Evolutionary conservation across 1,140 invertebrate species (phyloP).

Genomic region (Drosophila bocqueti): DNA sequence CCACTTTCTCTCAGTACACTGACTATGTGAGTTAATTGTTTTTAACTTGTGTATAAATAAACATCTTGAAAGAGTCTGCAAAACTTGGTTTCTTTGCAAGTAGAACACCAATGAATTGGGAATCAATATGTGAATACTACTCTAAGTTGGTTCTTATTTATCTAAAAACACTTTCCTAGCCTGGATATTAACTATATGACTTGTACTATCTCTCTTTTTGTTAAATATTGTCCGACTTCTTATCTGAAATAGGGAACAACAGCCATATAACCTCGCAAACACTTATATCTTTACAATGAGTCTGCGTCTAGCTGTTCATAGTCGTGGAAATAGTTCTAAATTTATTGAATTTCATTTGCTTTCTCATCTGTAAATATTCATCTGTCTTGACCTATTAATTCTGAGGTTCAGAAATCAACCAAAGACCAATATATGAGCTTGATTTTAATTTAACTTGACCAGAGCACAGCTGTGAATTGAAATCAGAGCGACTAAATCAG

Average conservation of each 20-base stretch:
- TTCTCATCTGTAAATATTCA: neutral
- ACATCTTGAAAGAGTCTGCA: conserved; percentile 5
- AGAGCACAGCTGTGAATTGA: conserved; percentile 30
- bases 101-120: conserved; percentile 1
- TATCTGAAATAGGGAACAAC: conserved; percentile 1
- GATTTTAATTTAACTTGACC: conserved; percentile 5
- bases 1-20: conserved; percentile 40
- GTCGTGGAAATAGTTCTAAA: neutral
- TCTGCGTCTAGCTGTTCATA: neutral
- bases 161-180: neutral
- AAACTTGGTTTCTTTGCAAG: neutral
- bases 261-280: neutral
- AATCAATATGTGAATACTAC: conserved; percentile 1
- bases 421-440: neutral
- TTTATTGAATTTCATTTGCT: neutral
- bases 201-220: neutral
- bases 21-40: conserved; percentile 40
- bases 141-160: no score
- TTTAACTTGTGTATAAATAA: conserved; percentile 18
- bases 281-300: conserved; percentile 1
- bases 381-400: conserved; percentile 16
- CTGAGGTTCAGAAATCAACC: conserved; percentile 1
- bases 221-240: neutral
- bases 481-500: conserved; percentile 41
- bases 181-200: neutral